Percentiles rank a stretch among this genome's conserved stretches.
Evolutionary conservation across 2,113 vertebrate species (phyloP).

Genomic region (Pygoscelis antarcticus): DNA sequence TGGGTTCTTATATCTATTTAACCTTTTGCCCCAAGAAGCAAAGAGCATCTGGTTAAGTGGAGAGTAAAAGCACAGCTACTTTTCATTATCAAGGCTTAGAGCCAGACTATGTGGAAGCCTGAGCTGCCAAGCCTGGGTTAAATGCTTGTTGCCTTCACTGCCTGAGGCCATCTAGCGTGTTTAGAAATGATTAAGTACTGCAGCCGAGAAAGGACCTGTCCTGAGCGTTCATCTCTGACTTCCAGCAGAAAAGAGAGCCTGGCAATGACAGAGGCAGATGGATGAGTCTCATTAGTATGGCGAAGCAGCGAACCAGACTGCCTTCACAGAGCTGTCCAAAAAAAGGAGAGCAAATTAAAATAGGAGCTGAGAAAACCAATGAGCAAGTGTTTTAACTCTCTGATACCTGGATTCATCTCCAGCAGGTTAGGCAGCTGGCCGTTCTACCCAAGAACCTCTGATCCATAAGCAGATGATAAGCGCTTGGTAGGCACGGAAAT

Average conservation of each 20-base stretch:
- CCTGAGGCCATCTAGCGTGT: conserved; percentile 87
- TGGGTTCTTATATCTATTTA: conserved; percentile 84
- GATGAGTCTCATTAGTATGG: conserved; percentile 91
- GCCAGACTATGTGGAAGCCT: conserved; percentile 75
- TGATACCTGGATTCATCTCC: conserved; percentile 72
- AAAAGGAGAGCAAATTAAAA: conserved; percentile 84
- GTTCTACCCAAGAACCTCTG: conserved; percentile 21
- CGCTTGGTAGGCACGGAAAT: background rate
- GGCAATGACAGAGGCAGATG: conserved; percentile 89
- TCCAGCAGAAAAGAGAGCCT: conserved; percentile 87
- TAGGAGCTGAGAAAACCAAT: conserved; percentile 80
- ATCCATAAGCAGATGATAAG: background rate
- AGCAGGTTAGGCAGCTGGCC: conserved; percentile 28
- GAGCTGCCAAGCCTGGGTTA: conserved; percentile 86
- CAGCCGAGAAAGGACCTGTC: conserved; percentile 89
- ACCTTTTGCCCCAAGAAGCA: conserved; percentile 85
- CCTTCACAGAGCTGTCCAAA: conserved; percentile 86
- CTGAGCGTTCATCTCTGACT: conserved; percentile 91
- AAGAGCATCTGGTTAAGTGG: conserved; percentile 86
- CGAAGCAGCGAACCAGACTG: conserved; percentile 84
- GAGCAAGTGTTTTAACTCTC: conserved; percentile 82
- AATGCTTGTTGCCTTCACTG: conserved; percentile 88
- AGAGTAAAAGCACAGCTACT: conserved; percentile 83
- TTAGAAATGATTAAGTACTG: conserved; percentile 92
- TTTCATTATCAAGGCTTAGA: conserved; percentile 84